A percentile compares a stretch with the other conserved stretches of the same genome.
Evolutionary conservation across 2,113 vertebrate genomes (phyloP).

Genomic region (Struthio camelus): DNA sequence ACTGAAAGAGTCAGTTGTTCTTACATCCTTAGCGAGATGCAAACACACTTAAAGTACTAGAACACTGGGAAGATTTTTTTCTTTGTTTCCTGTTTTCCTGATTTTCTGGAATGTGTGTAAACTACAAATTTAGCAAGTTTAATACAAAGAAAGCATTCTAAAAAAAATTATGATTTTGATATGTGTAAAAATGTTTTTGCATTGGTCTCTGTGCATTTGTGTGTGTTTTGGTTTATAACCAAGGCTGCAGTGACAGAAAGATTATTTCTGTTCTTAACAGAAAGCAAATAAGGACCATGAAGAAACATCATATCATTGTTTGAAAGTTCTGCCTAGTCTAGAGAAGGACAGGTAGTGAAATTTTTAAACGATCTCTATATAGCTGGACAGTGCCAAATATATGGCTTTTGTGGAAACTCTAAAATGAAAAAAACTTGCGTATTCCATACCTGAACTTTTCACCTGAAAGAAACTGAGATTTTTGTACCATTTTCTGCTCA

Average conservation of each 20-base stretch:
- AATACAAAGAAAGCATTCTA: not conserved
- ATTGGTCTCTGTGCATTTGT: not conserved
- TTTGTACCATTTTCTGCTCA: slow-evolving; percentile 54
- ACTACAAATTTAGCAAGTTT: not conserved
- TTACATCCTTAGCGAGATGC: not conserved
- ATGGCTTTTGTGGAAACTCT: not conserved
- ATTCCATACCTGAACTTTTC: slow-evolving; percentile 5
- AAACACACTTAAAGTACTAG: not conserved
- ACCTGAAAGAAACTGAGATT: slow-evolving; percentile 12
- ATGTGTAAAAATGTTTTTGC: not conserved
- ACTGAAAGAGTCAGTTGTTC: not conserved
- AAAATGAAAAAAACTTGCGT: slow-evolving; percentile 1
- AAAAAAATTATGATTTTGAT: not conserved
- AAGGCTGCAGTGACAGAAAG: not conserved
- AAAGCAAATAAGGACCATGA: not conserved
- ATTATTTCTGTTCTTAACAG: not conserved
- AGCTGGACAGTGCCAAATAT: not conserved
- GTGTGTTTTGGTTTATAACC: not conserved
- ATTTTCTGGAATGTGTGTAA: not conserved
- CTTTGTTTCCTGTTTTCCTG: not conserved
- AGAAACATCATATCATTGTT: slow-evolving; percentile 6
- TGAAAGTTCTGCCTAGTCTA: not conserved
- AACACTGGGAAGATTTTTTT: not conserved
- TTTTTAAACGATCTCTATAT: not conserved
- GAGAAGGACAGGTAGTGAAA: not conserved